A percentile compares a stretch with the other conserved stretches of the same genome.
Evolutionary conservation across 2,888 invertebrate genomes (phyloP).

Genomic region (Dichetophora obliterata): DNA sequence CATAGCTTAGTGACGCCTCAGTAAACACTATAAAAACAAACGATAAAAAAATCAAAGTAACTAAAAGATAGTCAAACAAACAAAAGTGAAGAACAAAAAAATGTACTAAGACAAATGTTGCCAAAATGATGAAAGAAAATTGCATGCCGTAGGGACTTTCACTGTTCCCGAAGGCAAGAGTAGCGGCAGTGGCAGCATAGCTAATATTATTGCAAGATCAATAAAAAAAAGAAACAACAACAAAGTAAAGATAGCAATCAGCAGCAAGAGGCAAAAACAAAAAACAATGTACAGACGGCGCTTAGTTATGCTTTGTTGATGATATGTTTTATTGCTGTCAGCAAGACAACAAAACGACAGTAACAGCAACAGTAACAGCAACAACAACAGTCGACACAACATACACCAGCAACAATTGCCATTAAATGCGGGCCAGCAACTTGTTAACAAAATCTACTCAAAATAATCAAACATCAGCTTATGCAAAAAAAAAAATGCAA

Average conservation of each 20-base stretch:
- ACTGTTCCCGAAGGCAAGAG: neutral
- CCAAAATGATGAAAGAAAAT: constrained; percentile 19
- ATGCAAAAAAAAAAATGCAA: neutral
- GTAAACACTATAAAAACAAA: neutral
- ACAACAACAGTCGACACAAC: neutral
- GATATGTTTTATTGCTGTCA: constrained; percentile 13
- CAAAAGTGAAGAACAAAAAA: neutral
- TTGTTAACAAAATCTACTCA: constrained; percentile 2
- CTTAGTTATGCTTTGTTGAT: constrained; percentile 26
- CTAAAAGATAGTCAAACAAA: neutral
- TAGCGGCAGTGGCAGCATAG: neutral
- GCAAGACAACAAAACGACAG: constrained; percentile 11
- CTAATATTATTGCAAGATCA: constrained; percentile 1
- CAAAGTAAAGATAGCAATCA: neutral
- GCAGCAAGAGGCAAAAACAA: neutral
- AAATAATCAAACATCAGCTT: neutral
- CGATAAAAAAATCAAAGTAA: neutral
- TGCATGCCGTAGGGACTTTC: constrained; percentile 16
- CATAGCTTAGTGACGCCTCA: neutral
- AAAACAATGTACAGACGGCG: neutral
- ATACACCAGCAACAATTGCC: constrained; percentile 11
- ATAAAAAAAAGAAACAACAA: neutral
- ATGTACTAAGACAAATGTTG: neutral
- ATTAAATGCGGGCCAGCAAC: constrained; percentile 13
- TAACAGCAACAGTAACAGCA: constrained; percentile 3